These are phyloP conservation scores for Eristalis tenax DNA, from an alignment of 2,888 invertebrate genomes.

Conservation along the genomic window DNA sequence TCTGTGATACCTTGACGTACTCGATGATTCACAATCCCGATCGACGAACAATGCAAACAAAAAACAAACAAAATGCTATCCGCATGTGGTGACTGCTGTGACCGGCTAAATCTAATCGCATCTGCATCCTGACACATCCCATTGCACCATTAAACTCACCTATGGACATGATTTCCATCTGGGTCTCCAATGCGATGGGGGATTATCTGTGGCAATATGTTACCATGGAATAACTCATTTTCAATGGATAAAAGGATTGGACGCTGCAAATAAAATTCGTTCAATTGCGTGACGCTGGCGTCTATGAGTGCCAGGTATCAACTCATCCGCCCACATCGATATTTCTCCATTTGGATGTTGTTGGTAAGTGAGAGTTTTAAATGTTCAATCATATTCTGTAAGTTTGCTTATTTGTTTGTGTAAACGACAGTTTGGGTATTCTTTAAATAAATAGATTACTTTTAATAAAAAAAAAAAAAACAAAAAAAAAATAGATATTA, in stretches of 20 bases:
- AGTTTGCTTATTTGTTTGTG: slow-evolving; percentile 1
- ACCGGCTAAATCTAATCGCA: slow-evolving; percentile 59
- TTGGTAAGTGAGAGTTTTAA: slow-evolving; percentile 86
- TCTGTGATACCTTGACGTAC: background rate
- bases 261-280: slow-evolving; percentile 94
- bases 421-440: background rate
- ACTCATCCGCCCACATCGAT: slow-evolving; percentile 95
- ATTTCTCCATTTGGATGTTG: slow-evolving; percentile 91
- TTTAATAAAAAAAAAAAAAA: no score
- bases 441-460: background rate
- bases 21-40: background rate
- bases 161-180: slow-evolving; percentile 4
- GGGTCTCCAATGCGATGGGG: slow-evolving; percentile 8
- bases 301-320: slow-evolving; percentile 95
- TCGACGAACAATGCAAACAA: background rate
- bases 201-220: background rate
- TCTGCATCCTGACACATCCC: slow-evolving; percentile 34
- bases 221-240: slow-evolving; percentile 14
- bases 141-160: slow-evolving; percentile 23
- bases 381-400: background rate
- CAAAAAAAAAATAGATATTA: no score
- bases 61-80: background rate
- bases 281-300: slow-evolving; percentile 91
- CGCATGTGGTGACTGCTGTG: slow-evolving; percentile 37
- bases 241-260: slow-evolving; percentile 87